Conservation (phyloP, 1,140 invertebrate species). For the Drosophila serrata region DNA sequence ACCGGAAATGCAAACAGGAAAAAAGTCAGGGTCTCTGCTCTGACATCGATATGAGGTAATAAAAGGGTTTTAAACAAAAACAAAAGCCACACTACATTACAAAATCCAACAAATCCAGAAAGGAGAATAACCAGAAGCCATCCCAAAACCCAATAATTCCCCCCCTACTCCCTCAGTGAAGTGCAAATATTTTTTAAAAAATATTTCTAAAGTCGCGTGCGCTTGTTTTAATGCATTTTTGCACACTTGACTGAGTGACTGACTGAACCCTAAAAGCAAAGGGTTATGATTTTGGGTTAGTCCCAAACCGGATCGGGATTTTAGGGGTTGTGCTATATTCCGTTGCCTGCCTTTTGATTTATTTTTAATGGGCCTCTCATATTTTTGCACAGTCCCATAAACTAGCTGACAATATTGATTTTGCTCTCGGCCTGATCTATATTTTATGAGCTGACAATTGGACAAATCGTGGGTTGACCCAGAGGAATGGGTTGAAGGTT, state of each 20-base stretch:
- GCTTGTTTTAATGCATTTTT: conserved; percentile 79
- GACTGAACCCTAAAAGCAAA: conserved; percentile 25
- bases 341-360: conserved; percentile 69
- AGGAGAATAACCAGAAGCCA: conserved; percentile 1
- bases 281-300: conserved; percentile 55
- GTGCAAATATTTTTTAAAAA: conserved; percentile 59
- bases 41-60: conserved; percentile 79
- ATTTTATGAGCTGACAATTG: conserved; percentile 82
- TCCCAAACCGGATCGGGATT: conserved; percentile 8
- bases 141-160: not conserved
- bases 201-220: conserved; percentile 72
- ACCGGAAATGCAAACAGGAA: conserved; percentile 68
- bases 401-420: conserved; percentile 67
- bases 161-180: conserved; percentile 36
- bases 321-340: conserved; percentile 40
- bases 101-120: conserved; percentile 11
- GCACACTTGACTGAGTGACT: conserved; percentile 72
- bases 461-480: conserved; percentile 63
- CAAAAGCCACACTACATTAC: conserved; percentile 54
- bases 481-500: conserved; percentile 9
- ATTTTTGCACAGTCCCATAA: conserved; percentile 70
- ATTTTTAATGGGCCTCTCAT: conserved; percentile 77
- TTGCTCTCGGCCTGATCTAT: conserved; percentile 56
- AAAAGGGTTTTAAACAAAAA: conserved; percentile 77
- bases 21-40: conserved; percentile 40